Conservation (phyloP, 1,140 invertebrate genomes). For the Trichogramma pretiosum region DNA sequence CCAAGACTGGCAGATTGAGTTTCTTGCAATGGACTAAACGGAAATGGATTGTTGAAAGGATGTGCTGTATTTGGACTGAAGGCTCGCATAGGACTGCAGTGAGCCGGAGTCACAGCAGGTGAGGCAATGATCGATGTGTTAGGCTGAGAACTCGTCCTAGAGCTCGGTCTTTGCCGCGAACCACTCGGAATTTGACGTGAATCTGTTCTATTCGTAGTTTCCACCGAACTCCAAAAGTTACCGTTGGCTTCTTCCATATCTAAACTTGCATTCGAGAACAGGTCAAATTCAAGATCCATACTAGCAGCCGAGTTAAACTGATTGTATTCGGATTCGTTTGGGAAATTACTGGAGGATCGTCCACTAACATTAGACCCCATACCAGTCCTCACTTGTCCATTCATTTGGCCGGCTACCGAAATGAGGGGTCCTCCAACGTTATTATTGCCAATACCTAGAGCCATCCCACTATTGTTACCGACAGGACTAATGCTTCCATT, state of each 20-base stretch:
- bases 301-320: conserved; percentile 30
- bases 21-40: conserved; percentile 52
- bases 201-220: too few species aligned
- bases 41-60: conserved; percentile 47
- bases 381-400: too few species aligned
- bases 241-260: conserved; percentile 31
- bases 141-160: conserved; percentile 45
- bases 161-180: conserved; percentile 21
- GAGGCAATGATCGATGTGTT: conserved; percentile 39
- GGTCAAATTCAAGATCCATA: conserved; percentile 54
- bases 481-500: conserved; percentile 27
- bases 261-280: conserved; percentile 50
- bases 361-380: conserved; percentile 18
- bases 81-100: conserved; percentile 34
- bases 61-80: conserved; percentile 39
- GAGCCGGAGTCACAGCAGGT: conserved; percentile 29
- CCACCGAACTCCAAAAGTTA: too few species aligned
- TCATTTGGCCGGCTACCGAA: conserved; percentile 37
- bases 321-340: conserved; percentile 34
- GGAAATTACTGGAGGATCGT: conserved; percentile 19
- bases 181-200: not conserved
- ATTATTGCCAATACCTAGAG: conserved; percentile 35
- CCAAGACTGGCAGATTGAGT: conserved; percentile 32
- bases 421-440: conserved; percentile 43
- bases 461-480: not conserved